Evolutionary conservation across 2,888 invertebrate species (phyloP), one percentile per base, ranked within the genome.

Genomic region (Tipula lateralis): DNA sequence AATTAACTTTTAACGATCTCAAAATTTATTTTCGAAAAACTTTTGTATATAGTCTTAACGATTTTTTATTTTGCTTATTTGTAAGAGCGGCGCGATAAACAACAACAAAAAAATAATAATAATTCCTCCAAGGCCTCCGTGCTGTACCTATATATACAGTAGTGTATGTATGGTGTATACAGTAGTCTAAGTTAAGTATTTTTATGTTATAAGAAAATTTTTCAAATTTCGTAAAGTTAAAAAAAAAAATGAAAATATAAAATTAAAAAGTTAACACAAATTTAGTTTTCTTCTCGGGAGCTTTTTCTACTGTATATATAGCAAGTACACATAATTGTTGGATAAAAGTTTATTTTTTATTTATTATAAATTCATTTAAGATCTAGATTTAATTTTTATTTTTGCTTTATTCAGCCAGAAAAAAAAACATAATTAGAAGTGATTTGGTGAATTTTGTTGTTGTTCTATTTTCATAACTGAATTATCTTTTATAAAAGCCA

Each of bases 311-410:
- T n/a, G n/a, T 24, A 19, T 24, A 12, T 24, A 24, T 7, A 9
- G 9, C 66, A 24, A 24, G 9, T 66, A 24, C 3, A 66, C 66
- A 24, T 9, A 66, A 66, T 66, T 66, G 66, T 24, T 66, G 66
- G 66, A 66, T 66, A 66, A 66, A 66, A 66, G 66, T 50, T 50
- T 50, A 44, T 66, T 66, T 66, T 24, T 24, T 66, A 24, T 66
- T 66, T 66, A 66, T 66, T 66, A 24, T 66, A 24, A 44, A 66
- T 66, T 24, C 66, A 66, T 66, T 66, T 66, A 24, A 66, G 66
- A 66, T 66, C 66, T 66, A 66, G 66, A 66, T 66, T 66, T 66
- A 66, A 66, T 66, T 66, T 66, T 66, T 66, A 3, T 44, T 39
- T 13, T 39, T n/a, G n/a, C n/a, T 66, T 24, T 66, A 24, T 66